phyloP scores from a whole-genome alignment of 2,888 invertebrate species.

The Cephus nigrinus region DNA sequence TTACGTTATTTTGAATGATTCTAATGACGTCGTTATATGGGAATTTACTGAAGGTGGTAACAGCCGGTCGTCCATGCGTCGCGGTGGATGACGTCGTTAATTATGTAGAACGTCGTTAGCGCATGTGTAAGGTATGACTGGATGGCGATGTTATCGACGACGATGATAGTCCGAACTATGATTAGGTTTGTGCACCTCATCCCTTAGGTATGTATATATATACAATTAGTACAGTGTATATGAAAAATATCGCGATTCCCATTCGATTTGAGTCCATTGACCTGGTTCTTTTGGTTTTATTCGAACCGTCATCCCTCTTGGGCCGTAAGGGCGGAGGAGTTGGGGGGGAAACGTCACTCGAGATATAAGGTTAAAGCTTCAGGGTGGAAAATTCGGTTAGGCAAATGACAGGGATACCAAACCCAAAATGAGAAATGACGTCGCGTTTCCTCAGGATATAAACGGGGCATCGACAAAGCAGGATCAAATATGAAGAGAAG shows the following conservation, averaged over 20 bases:
- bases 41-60: conserved; percentile 30
- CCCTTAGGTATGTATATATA: neutral
- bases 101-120: neutral
- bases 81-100: neutral
- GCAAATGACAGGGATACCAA: neutral
- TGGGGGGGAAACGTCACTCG: neutral
- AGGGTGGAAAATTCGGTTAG: neutral
- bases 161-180: neutral
- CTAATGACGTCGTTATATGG: conserved; percentile 23
- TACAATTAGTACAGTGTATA: neutral
- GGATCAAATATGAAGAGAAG: neutral
- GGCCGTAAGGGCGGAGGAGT: neutral
- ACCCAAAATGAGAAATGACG: neutral
- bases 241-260: neutral
- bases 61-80: conserved; percentile 4
- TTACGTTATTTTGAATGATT: conserved; percentile 26
- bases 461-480: neutral
- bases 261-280: neutral
- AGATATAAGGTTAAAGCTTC: neutral
- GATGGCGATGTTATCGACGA: neutral
- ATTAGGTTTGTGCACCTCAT: neutral
- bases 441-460: neutral
- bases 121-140: neutral
- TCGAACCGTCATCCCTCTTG: neutral
- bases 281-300: neutral